Evolutionary conservation across 2,113 vertebrate species (phyloP), one percentile per base, ranked within the genome.

Genomic region (Oncorhynchus keta): DNA sequence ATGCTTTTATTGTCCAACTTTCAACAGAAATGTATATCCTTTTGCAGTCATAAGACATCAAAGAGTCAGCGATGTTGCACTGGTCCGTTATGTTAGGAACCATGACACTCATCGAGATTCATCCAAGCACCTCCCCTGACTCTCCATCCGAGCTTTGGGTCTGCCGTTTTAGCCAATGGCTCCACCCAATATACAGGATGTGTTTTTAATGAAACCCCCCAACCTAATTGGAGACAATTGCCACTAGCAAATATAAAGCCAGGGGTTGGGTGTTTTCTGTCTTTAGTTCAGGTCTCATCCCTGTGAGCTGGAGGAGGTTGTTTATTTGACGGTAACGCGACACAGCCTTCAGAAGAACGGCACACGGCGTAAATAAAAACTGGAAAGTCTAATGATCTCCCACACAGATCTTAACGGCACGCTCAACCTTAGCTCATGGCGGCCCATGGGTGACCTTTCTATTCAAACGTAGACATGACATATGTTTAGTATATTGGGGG

Each of bases 321-420:
- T 26, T 62, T 22, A 71, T 77, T 67, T 39, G 11, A 24, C 78
- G 67, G 62, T 67, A 79, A 86, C 3, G 16, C 35, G 59, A 70
- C 49, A 80, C 26, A 11, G 67, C 68, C 35, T 35, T 20, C 7
- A 66, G 7, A 65, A 80, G n/a, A 79, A 79, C 70, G 68, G n/a
- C 45, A 74, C 1, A 69, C 28, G 24, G 26, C 64, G 71, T 61
- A 72, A 80, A 81, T 80, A 32, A 78, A 79, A 74, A 61, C 26
- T 1, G 80, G 75, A 49, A 78, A 86, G 26, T 72, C 48, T n/a
- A 24, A 7, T 2, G 9, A 49, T 26, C 77, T 39, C 64, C 64
- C 49, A 57, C 20, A 18, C 28, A 51, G 45, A 48, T 59, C 66
- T 78, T 68, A 39, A 68, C 5, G 4, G 14, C 39, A 64, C 20